Percentiles rank a stretch among this genome's conserved stretches.
phyloP scores from a whole-genome alignment of 2,797 vertebrate genomes.

The Microtus agrestis region DNA sequence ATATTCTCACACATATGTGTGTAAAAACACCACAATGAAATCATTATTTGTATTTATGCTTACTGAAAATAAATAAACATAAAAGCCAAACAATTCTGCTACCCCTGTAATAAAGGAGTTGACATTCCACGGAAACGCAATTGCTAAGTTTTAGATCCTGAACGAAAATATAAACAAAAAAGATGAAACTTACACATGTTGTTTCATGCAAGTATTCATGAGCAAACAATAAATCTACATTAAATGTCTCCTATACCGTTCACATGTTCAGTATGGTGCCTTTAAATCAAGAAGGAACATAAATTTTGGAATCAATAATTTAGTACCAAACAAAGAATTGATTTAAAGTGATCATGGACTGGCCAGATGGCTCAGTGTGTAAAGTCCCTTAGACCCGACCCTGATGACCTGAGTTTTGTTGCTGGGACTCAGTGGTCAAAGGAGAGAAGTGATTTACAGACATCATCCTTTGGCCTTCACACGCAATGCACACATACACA shows the following conservation, averaged over 20 bases:
- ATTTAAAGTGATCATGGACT: background rate
- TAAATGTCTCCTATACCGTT: background rate
- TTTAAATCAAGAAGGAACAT: background rate
- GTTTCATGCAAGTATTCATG: background rate
- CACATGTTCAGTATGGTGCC: background rate
- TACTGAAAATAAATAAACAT: background rate
- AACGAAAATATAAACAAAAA: conserved; percentile 52
- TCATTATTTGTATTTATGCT: background rate
- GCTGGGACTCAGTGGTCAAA: background rate
- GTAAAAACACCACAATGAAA: background rate
- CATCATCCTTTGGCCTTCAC: background rate
- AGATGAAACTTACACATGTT: background rate
- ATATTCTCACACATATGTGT: background rate
- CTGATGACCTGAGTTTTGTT: background rate
- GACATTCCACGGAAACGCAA: background rate
- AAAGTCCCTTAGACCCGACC: background rate
- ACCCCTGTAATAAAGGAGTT: background rate
- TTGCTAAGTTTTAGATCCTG: background rate
- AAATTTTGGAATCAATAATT: background rate
- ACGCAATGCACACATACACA: background rate
- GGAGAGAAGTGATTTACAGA: background rate
- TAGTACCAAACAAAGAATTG: conserved; percentile 1
- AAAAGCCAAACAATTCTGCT: background rate
- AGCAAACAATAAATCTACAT: background rate
- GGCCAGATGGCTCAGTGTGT: background rate